Base-by-base conservation (phyloP, 2,113 vertebrate genomes). In the Malurus alboscapulatus region DNA sequence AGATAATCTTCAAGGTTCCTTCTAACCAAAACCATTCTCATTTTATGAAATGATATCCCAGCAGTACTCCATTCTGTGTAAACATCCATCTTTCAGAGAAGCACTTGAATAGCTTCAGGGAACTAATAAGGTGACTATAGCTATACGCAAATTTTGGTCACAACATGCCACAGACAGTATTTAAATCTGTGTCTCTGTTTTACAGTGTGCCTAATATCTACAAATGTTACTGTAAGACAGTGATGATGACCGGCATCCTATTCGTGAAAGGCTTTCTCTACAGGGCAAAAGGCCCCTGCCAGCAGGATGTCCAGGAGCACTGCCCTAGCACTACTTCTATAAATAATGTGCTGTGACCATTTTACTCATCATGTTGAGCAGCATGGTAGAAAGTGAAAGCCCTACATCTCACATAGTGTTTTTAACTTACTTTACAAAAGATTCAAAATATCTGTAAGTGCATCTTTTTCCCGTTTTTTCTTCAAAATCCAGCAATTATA, bases 231-330 rank as follows among this genome's bases (percentile, higher is more conserved):
- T 76, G 57, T 16, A 68, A 45, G 57, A 57, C 61, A 51, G 51
- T 0, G 0, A 42, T 62, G 54, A 57, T 72, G 72, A 51, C 38
- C 0, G 0, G 21, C 36, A 76, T 79, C 24, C 62, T 55, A 17
- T 34, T 48, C 53, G 61, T 75, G 59, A 66, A 79, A 91, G 45
- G 40, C 38, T 87, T 72, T 82, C 74, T 54, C 74, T 85, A 4
- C 12, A 38, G 81, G 76, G 78, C 44, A 86, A 24, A 48, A 66
- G 45, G 30, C 34, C 27, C 26, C 71, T 87, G 47, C 57, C 91
- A 89, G 20, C 1, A 0, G 82, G 71, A 69, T 27, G 66, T 80
- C 81, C 84, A 75, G 81, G 45, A 90, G 62, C 54, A 21, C 72
- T 86, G 76, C 48, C 66, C 42, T 68, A 65, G 61, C 18, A 36